phyloP scores from a whole-genome alignment of 2,113 vertebrate genomes.

The Microcebus ravelobensis region DNA sequence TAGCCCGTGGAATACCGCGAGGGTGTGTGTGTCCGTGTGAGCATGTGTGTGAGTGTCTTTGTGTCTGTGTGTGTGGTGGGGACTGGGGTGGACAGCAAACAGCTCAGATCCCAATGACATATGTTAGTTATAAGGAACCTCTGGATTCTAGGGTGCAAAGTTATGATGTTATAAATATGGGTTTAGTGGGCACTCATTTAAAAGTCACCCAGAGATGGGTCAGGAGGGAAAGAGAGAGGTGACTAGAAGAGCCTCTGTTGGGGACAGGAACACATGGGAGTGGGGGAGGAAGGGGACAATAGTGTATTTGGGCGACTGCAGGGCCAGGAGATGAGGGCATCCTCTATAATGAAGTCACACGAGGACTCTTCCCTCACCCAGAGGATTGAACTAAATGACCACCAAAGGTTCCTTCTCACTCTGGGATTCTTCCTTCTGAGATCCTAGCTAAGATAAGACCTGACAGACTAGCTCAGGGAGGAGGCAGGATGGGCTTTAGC shows the following conservation, averaged over 20 bases:
- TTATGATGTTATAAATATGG: not conserved
- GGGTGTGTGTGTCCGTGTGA: no score
- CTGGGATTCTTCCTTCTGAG: not conserved
- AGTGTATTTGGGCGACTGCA: not conserved
- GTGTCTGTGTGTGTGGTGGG: not conserved
- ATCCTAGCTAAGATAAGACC: not conserved
- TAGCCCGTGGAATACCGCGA: not conserved
- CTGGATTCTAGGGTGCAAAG: not conserved
- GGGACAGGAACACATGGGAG: not conserved
- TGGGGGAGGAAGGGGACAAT: accelerated
- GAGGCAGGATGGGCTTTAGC: not conserved
- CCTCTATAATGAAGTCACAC: not conserved
- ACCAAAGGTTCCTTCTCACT: not conserved
- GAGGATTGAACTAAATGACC: not conserved
- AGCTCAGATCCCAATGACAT: not conserved
- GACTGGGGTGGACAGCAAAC: not conserved
- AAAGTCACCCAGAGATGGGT: not conserved
- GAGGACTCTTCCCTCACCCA: not conserved
- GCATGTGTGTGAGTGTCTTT: not conserved
- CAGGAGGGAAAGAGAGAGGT: not conserved
- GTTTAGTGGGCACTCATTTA: not conserved
- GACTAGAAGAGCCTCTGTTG: not conserved
- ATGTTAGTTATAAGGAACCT: not conserved
- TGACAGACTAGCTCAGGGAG: not conserved
- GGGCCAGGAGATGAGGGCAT: not conserved